Conservation (phyloP, 2,113 vertebrate genomes). For the Vulpes lagopus region DNA sequence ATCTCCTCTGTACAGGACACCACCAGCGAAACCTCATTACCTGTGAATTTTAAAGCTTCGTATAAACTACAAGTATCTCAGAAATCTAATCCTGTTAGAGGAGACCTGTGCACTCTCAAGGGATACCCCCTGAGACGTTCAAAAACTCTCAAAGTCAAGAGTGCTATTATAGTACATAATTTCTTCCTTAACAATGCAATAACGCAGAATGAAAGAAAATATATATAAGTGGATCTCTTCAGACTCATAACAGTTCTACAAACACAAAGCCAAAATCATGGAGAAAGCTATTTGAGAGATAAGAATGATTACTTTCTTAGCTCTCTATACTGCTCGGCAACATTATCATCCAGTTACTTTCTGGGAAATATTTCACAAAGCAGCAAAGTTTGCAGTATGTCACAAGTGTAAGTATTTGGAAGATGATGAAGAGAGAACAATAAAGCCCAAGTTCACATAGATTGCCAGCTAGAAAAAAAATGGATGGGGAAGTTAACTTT, state of each 20-base stretch:
- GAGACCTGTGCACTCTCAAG: conserved; percentile 41
- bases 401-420: background rate
- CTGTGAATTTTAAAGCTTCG: conserved; percentile 55
- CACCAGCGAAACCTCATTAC: conserved; percentile 48
- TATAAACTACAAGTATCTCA: conserved; percentile 29
- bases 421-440: conserved; percentile 18
- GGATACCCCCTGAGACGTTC: background rate
- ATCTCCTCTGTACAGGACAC: conserved; percentile 47
- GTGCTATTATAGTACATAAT: conserved; percentile 35
- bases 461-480: background rate
- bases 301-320: conserved; percentile 1
- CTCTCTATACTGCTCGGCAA: background rate
- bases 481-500: background rate
- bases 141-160: conserved; percentile 69
- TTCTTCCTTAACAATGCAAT: conserved; percentile 56
- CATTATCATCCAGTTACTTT: conserved; percentile 7
- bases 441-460: background rate
- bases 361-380: conserved; percentile 47
- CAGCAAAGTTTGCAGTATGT: conserved; percentile 9
- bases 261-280: conserved; percentile 39
- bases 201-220: background rate
- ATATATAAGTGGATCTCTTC: background rate
- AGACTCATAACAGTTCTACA: background rate
- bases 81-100: conserved; percentile 41
- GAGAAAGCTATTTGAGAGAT: background rate